Evolutionary conservation across 1,140 invertebrate species (phyloP).

Genomic region (Pseudomyrmex flavicornis): DNA sequence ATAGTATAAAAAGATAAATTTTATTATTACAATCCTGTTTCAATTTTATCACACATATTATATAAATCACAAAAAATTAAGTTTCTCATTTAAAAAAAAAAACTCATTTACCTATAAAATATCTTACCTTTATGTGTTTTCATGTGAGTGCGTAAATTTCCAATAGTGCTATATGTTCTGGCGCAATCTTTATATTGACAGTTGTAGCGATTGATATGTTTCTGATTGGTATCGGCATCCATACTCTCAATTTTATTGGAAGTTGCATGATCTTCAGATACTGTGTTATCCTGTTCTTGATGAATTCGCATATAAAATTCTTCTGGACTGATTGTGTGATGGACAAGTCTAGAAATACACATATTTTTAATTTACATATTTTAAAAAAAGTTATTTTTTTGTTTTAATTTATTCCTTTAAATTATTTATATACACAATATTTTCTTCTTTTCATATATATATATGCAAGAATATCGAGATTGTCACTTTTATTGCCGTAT

Average conservation of each 20-base stretch:
- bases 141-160: slow-evolving; percentile 97
- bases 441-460: slow-evolving; percentile 16
- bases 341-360: slow-evolving; percentile 86
- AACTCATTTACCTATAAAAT: too few relatives aligned
- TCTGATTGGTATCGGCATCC: slow-evolving; percentile 88
- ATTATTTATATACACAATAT: background rate
- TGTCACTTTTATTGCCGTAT: slow-evolving; percentile 23
- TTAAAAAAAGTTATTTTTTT: too few relatives aligned
- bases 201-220: slow-evolving; percentile 89
- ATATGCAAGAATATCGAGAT: slow-evolving; percentile 1
- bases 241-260: slow-evolving; percentile 89
- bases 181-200: slow-evolving; percentile 96
- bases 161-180: slow-evolving; percentile 96
- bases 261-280: slow-evolving; percentile 86
- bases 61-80: slow-evolving; percentile 21
- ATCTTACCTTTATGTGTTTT: slow-evolving; percentile 96
- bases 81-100: background rate
- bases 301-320: slow-evolving; percentile 90
- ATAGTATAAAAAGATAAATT: background rate
- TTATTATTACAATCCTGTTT: slow-evolving; percentile 9
- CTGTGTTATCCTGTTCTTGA: slow-evolving; percentile 86
- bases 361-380: background rate
- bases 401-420: too few relatives aligned
- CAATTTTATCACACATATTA: slow-evolving; percentile 25
- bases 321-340: slow-evolving; percentile 89